These are phyloP conservation scores for Amblyjoppa proteus DNA, from an alignment of 2,888 invertebrate species.

Conservation along the genomic window DNA sequence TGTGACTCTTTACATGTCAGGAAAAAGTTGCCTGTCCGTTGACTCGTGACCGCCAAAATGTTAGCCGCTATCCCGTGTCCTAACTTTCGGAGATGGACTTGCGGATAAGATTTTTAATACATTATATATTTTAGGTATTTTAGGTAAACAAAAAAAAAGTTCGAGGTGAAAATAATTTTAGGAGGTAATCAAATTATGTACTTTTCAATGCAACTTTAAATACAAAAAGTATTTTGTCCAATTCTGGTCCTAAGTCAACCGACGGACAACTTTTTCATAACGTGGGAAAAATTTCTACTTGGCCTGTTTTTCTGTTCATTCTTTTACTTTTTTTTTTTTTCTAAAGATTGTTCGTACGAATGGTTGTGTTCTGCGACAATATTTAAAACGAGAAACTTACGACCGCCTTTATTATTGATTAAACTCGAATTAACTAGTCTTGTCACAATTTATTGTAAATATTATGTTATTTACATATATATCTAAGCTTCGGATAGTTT, in stretches of 20 bases:
- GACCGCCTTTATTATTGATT: constrained; percentile 60
- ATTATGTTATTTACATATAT: constrained; percentile 83
- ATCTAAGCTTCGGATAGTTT: constrained; percentile 80
- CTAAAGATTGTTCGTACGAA: neutral
- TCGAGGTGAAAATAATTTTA: too few relatives aligned
- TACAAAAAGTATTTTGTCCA: neutral
- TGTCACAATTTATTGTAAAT: constrained; percentile 83
- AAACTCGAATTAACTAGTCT: constrained; percentile 74
- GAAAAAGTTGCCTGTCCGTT: too few relatives aligned
- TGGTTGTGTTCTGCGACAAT: constrained; percentile 13
- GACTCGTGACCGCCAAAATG: too few relatives aligned
- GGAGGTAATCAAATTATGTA: too few relatives aligned
- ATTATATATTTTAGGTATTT: too few relatives aligned
- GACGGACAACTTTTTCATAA: neutral
- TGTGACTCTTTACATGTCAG: neutral
- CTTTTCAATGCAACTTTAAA: too few relatives aligned
- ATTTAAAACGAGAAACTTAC: constrained; percentile 32
- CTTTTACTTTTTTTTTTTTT: neutral
- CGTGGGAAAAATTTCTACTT: neutral
- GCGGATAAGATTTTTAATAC: too few relatives aligned
- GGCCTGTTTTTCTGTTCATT: neutral
- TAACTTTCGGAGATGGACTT: too few relatives aligned
- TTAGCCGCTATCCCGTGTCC: too few relatives aligned
- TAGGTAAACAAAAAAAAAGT: too few relatives aligned
- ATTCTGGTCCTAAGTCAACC: neutral